These are phyloP conservation scores for Herpetotheres cachinnans DNA, from an alignment of 2,113 vertebrate species.

Conservation along the genomic window DNA sequence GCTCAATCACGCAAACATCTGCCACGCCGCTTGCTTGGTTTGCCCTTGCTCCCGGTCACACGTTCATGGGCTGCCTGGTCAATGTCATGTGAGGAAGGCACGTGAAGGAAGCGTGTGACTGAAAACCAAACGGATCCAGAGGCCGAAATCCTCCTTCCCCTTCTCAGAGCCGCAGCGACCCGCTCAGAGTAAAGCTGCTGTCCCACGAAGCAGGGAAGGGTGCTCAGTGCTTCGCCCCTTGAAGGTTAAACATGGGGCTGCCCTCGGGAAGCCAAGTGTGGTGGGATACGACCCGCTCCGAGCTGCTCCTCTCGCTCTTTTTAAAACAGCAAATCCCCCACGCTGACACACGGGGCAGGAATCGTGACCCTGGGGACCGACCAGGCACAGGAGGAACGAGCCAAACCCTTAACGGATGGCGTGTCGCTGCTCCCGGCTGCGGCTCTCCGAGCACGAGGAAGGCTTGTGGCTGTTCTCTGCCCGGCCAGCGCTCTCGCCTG, in stretches of 20 bases:
- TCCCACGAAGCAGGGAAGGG: background rate
- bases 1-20: fast-evolving
- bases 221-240: fast-evolving
- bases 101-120: fast-evolving
- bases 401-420: too few relatives aligned
- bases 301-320: background rate
- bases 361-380: too few relatives aligned
- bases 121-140: background rate
- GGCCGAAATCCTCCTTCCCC: background rate
- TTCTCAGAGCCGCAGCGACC: fast-evolving
- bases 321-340: too few relatives aligned
- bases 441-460: too few relatives aligned
- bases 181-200: background rate
- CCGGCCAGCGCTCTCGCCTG: too few relatives aligned
- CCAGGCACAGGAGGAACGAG: background rate
- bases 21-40: too few relatives aligned
- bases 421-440: too few relatives aligned
- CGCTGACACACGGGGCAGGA: background rate
- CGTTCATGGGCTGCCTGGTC: too few relatives aligned
- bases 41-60: background rate
- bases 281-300: fast-evolving
- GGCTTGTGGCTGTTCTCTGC: too few relatives aligned
- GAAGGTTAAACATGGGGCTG: too few relatives aligned
- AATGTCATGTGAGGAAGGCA: background rate
- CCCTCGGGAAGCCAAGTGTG: background rate